Base-by-base conservation (phyloP, 2,113 vertebrate genomes). In the Onychostoma macrolepis region DNA sequence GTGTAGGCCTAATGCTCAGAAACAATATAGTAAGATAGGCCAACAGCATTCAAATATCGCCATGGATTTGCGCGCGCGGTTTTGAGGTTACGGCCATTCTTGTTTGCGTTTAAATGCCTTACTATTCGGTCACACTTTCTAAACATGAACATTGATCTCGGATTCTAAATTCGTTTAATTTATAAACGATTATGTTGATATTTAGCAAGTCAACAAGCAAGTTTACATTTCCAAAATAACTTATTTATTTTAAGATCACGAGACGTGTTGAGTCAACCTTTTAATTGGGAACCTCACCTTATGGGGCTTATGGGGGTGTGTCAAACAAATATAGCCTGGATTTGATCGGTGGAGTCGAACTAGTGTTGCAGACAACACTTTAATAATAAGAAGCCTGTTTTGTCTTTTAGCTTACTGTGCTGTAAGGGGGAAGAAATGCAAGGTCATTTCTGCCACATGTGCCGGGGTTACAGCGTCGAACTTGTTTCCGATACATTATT, bases 331-430 rank as follows among this genome's bases (percentile, higher is more conserved):
- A 36, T 36, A 79, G 48, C 30, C 9, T 53, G 28, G 48, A 79
- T 33, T 77, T 79, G 10, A 79, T 56, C 58, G 30, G 77, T 12
- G 28, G 53, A 30, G 33, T 3, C 8, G 30, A 30, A 33, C n/a
- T 19, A 30, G 26, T 21, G 36, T 10, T 24, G 33, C 38, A 71
- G 13, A 15, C 21, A 48, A 61, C 53, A 67, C 56, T 87, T 43
- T 67, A 87, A 82, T 71, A 82, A n/a, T 79, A 33, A 81, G 76
- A 10, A 72, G 43, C 85, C 89, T 90, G 88, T 91, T 91, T 91
- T 88, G 90, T 91, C 90, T 89, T 58, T 53, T 79, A 67, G 21
- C 28, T 78, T 83, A 72, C 80, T 80, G 87, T 88, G 19, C 53
- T 56, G 24, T 53, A 19, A 33, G 74, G 81, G 33, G n/a, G 56